These are phyloP conservation scores for Bradypus variegatus DNA, from an alignment of 2,797 vertebrate genomes.

Conservation along the genomic window DNA sequence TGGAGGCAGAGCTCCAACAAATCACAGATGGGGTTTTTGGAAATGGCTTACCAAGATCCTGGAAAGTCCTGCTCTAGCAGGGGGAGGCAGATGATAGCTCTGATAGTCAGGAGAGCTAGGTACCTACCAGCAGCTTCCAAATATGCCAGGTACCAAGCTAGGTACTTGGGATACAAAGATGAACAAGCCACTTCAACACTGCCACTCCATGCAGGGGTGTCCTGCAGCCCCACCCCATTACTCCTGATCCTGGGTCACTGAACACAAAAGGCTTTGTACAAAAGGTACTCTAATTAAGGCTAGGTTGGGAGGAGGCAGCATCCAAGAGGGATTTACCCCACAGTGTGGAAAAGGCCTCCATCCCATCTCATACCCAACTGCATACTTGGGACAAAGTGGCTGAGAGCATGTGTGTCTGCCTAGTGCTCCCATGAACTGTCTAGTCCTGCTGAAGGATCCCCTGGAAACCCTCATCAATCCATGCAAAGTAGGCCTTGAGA, in stretches of 20 bases:
- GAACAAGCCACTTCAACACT: not conserved
- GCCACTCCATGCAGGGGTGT: not conserved
- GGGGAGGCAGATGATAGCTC: not conserved
- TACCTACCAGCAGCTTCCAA: not conserved
- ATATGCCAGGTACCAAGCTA: too few relatives aligned
- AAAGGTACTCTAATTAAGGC: not conserved
- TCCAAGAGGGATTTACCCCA: not conserved
- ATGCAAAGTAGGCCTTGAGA: not conserved
- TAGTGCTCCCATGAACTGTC: not conserved
- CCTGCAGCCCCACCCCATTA: not conserved
- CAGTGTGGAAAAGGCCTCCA: not conserved
- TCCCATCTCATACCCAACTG: not conserved
- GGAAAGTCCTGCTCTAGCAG: not conserved
- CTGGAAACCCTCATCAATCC: not conserved
- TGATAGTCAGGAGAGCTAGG: not conserved
- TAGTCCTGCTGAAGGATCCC: not conserved
- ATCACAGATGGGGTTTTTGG: constrained; percentile 1
- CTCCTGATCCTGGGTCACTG: not conserved
- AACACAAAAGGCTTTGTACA: not conserved
- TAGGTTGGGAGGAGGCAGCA: not conserved
- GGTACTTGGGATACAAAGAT: too few relatives aligned
- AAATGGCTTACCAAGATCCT: not conserved
- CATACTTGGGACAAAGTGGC: not conserved
- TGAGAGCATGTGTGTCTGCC: not conserved
- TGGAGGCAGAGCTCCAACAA: constrained; percentile 35